Conservation (phyloP, 2,797 vertebrate genomes). For the Cynopterus sphinx region DNA sequence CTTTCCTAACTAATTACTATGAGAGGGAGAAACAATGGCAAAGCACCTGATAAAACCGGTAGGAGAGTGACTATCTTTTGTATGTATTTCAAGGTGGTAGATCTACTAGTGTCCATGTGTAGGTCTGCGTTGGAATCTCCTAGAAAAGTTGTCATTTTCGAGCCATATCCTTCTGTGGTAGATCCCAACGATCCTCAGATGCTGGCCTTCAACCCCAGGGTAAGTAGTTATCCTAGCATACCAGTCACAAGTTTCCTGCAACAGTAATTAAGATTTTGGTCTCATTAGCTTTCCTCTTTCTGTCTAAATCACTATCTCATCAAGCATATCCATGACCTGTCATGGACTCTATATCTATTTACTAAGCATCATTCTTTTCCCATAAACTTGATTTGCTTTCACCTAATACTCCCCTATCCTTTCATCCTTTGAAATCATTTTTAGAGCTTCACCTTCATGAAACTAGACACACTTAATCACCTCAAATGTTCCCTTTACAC, state of each 20-base stretch:
- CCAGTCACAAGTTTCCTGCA: not conserved
- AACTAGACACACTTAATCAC: not conserved
- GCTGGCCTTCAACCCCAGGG: slow-evolving; percentile 93
- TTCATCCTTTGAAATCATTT: not conserved
- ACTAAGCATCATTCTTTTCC: not conserved
- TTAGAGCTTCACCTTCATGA: not conserved
- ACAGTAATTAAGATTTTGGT: not conserved
- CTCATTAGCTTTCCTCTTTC: not conserved
- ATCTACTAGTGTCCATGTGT: slow-evolving; percentile 93
- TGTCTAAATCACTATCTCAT: not conserved
- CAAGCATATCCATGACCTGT: not conserved
- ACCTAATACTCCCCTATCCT: not conserved
- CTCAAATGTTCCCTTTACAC: not conserved
- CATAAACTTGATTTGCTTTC: not conserved
- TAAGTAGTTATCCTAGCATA: slow-evolving; percentile 71
- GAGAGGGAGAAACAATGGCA: not conserved
- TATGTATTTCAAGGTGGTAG: slow-evolving; percentile 87
- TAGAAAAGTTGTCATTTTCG: slow-evolving; percentile 92
- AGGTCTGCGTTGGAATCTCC: slow-evolving; percentile 92
- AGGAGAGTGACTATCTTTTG: not conserved
- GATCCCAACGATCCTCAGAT: slow-evolving; percentile 91
- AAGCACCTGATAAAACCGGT: not conserved
- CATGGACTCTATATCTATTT: not conserved
- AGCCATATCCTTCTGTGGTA: slow-evolving; percentile 94
- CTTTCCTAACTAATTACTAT: not conserved